phyloP scores from a whole-genome alignment of 1,140 invertebrate genomes.

The Drosophila cardini region DNA sequence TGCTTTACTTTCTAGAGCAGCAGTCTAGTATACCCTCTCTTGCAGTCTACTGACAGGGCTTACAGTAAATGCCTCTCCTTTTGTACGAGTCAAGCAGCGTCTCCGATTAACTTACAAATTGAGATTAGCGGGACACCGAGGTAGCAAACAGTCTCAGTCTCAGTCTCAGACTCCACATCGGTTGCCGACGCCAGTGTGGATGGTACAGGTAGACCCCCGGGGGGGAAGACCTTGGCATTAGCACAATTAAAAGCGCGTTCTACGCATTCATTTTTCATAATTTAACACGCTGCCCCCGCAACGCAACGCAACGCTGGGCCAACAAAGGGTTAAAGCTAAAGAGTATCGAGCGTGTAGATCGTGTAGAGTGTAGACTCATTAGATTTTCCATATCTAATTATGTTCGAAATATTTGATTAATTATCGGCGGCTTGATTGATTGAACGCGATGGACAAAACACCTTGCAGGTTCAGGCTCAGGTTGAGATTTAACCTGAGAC shows the following conservation, averaged over 20 bases:
- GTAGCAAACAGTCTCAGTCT: slow-evolving; percentile 48
- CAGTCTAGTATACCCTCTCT: slow-evolving; percentile 14
- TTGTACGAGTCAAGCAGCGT: slow-evolving; percentile 71
- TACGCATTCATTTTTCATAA: slow-evolving; percentile 82
- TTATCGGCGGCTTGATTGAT: slow-evolving; percentile 80
- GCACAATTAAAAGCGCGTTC: slow-evolving; percentile 82
- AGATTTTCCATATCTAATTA: slow-evolving; percentile 82
- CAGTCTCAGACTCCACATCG: neutral
- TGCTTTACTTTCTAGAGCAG: no score
- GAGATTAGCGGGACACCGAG: slow-evolving; percentile 80
- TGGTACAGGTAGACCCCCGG: slow-evolving; percentile 31
- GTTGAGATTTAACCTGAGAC: slow-evolving; percentile 5
- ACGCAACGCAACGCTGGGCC: slow-evolving; percentile 36
- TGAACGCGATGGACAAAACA: slow-evolving; percentile 56
- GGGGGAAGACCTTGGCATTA: slow-evolving; percentile 61
- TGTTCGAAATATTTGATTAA: slow-evolving; percentile 81
- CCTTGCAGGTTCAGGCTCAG: slow-evolving; percentile 44
- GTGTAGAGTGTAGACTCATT: slow-evolving; percentile 59
- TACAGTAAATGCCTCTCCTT: slow-evolving; percentile 29
- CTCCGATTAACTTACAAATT: slow-evolving; percentile 83
- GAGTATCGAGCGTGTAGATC: slow-evolving; percentile 37
- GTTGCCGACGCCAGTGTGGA: slow-evolving; percentile 4
- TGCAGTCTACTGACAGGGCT: neutral
- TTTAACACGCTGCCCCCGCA: slow-evolving; percentile 83
- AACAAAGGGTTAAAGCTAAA: slow-evolving; percentile 61